Base-by-base conservation (phyloP, 2,888 invertebrate species). In the Megamerina dolium region DNA sequence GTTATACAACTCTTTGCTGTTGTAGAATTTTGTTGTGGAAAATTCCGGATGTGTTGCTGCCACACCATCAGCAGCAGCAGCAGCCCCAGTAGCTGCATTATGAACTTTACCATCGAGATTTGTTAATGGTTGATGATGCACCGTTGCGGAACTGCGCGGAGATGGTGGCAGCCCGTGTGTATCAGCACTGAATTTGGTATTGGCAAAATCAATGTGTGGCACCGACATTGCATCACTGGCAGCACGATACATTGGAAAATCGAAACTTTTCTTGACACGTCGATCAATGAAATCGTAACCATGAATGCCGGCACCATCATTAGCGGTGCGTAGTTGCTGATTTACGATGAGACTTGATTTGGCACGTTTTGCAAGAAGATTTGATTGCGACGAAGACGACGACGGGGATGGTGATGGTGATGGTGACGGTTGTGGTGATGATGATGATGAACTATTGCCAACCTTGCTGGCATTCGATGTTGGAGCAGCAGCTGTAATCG, bases 21-120 rank as follows among this genome's bases (percentile, higher is more conserved):
- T 72, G 56, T 71, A 71, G 52, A 71, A 71, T 55, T 71, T 71
- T 10, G 71, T 72, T 13, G 71, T 72, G 3, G 72, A 70, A 48
- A 71, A 71, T 42, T 70, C 71, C 1, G 69, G 67, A 53, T 69
- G 66, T 8, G 59, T 43, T 33, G 57, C 57, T 4, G 48, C 30
- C 21, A 14, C 20, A 4, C 23, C 29, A 21, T 3, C 9, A 3
- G 34, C 2, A 20, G 12, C 20, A n/a, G 49, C 47, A 33, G 44
- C 43, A 4, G 32, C 48, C 18, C 31, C 42, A n/a, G 45, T 46
- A 37, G 40, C 23, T 18, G 33, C n/a, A 23, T 23, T 23, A 10
- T 8, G 10, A 8, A 10, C 10, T 23, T 6, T 4, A 5, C 6
- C 6, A 10, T 17, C 37, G 18, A 30, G 47, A n/a, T 29, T 48